Percentiles rank a stretch among this genome's conserved stretches.
phyloP scores from a whole-genome alignment of 2,113 vertebrate genomes.

The Synchiropus splendidus region DNA sequence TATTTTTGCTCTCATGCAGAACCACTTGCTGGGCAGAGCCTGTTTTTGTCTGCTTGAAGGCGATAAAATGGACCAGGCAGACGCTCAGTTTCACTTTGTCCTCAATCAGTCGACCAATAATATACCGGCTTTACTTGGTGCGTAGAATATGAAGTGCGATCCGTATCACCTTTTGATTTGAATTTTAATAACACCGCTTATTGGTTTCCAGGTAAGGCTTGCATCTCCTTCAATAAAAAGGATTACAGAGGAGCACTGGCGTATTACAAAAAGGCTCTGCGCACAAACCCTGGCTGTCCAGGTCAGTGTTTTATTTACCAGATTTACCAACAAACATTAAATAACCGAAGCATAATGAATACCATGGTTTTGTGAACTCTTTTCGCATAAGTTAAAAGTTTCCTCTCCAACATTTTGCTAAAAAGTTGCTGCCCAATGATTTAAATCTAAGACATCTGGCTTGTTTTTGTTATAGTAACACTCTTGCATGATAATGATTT shows the following conservation, averaged over 20 bases:
- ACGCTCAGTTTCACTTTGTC: slow-evolving; percentile 97
- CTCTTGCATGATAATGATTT: no score
- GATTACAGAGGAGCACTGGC: slow-evolving; percentile 96
- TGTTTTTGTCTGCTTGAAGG: slow-evolving; percentile 98
- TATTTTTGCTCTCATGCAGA: slow-evolving; percentile 64
- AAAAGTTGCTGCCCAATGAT: no score
- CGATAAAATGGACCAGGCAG: slow-evolving; percentile 99
- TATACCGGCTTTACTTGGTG: slow-evolving; percentile 93
- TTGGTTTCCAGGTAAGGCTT: slow-evolving; percentile 83
- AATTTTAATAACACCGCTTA: slow-evolving; percentile 6
- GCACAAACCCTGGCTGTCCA: slow-evolving; percentile 95
- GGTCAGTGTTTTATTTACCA: slow-evolving; percentile 59
- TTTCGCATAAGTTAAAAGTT: no score
- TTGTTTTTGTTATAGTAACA: no score
- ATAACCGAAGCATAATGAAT: neutral
- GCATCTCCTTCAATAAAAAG: slow-evolving; percentile 99
- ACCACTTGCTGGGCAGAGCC: slow-evolving; percentile 94
- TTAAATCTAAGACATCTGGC: no score
- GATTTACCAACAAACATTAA: neutral
- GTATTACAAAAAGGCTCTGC: slow-evolving; percentile 96
- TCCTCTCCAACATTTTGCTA: no score
- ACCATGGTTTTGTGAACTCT: no score
- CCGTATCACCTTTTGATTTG: neutral
- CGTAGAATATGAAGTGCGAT: slow-evolving; percentile 20
- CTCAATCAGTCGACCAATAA: slow-evolving; percentile 98